These are phyloP conservation scores for Autographa gamma DNA, from an alignment of 2,888 invertebrate genomes.

Conservation along the genomic window DNA sequence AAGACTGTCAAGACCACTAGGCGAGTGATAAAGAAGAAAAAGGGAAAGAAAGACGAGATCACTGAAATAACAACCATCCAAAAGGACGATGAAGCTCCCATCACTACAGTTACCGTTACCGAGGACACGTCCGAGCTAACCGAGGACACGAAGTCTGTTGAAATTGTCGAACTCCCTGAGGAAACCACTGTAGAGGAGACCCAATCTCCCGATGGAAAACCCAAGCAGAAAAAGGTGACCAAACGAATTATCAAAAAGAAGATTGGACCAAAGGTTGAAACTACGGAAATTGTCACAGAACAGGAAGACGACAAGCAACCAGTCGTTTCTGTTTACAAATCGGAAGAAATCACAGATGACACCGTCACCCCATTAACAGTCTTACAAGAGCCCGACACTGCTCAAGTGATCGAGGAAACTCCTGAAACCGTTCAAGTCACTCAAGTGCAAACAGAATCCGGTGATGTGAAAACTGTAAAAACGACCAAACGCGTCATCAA, in stretches of 20 bases:
- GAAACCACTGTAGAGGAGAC: constrained; percentile 67
- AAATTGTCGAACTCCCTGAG: constrained; percentile 27
- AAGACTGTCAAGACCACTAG: constrained; percentile 63
- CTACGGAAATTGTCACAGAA: constrained; percentile 44
- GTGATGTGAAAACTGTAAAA: constrained; percentile 17
- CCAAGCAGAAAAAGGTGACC: constrained; percentile 57
- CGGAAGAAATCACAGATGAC: constrained; percentile 69
- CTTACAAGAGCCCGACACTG: not conserved
- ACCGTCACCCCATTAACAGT: constrained; percentile 72
- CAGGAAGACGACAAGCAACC: constrained; percentile 49
- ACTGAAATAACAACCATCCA: not conserved
- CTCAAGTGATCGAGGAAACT: constrained; percentile 6
- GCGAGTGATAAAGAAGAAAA: constrained; percentile 29
- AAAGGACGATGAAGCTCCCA: no score
- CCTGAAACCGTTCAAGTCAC: constrained; percentile 21
- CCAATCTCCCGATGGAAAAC: constrained; percentile 56
- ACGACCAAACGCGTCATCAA: constrained; percentile 13
- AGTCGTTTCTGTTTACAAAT: constrained; percentile 63
- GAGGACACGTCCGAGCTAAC: constrained; percentile 41
- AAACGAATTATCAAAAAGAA: constrained; percentile 59
- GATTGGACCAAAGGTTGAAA: constrained; percentile 59
- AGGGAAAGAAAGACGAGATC: constrained; percentile 23
- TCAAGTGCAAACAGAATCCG: constrained; percentile 67
- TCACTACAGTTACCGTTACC: constrained; percentile 29
- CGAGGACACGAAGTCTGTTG: not conserved